Base-by-base conservation (phyloP, 2,888 invertebrate species). In the Latheticus oryzae region DNA sequence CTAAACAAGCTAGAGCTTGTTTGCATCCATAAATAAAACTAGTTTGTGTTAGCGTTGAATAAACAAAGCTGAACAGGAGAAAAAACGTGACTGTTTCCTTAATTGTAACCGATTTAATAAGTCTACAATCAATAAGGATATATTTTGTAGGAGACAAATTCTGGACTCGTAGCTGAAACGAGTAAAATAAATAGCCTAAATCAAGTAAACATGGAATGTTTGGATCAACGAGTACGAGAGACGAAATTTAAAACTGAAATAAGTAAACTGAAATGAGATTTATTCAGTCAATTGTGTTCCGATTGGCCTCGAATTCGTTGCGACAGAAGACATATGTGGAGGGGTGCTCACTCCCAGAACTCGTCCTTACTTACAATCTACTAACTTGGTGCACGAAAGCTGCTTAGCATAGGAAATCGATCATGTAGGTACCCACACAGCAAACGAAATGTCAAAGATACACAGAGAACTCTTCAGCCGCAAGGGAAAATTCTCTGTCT, bases 261-360 rank as follows among this genome's bases (percentile, higher is more conserved):
- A 72, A 71, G 66, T 68, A 71, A 70, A 69, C 65, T 63, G 66
- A 66, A 70, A 69, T 65, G 66, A 68, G 69, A 71, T 72, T 70
- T 69, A 72, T 72, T 65, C 69, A 64, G 68, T 65, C 70, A 67
- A 71, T 72, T 71, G 68, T 71, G 68, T 65, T 62, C 64, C 67
- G 68, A 70, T 72, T 72, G 70, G 68, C 61, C n/a, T 58, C 58
- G 62, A 59, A 51, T 61, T 66, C 55, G 58, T 42, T 60, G 48
- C 64, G 45, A 61, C 58, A 57, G 51, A 43, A 63, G 63, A 64
- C 66, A 65, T 67, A 65, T 67, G 66, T 63, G 67, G 62, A 65
- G 63, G 30, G 42, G 55, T 21, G 37, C 8, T 30, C 30, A 3
- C n/a, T 8, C 37, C 26, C 33, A 24, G 23, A 38, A 30, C 43